phyloP scores from a whole-genome alignment of 2,888 invertebrate species.

The Patella caerulea region DNA sequence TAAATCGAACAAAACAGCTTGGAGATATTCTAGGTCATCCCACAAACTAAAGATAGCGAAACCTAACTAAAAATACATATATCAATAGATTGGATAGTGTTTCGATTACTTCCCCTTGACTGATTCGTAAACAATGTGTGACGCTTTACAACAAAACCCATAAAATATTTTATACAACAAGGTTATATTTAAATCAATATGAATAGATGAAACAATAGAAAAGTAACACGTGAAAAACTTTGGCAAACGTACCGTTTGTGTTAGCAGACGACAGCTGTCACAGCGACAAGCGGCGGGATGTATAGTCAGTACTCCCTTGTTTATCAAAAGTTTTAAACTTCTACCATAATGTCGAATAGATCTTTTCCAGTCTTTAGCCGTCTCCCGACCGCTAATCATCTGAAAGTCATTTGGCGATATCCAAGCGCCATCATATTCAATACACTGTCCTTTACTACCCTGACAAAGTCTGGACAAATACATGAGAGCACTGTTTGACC shows the following conservation, averaged over 20 bases:
- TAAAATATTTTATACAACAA: too few relatives aligned
- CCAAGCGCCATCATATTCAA: conserved; percentile 71
- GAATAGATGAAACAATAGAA: not conserved
- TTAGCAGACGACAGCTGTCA: conserved; percentile 55
- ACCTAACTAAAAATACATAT: too few relatives aligned
- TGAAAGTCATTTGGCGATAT: conserved; percentile 74
- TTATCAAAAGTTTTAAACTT: conserved; percentile 72
- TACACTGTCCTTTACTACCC: conserved; percentile 74
- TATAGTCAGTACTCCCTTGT: conserved; percentile 72
- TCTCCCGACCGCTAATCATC: conserved; percentile 73
- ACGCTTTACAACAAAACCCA: too few relatives aligned
- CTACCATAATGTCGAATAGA: conserved; percentile 73
- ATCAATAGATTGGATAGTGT: too few relatives aligned
- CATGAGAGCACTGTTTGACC: conserved; percentile 67
- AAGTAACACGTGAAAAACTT: not conserved
- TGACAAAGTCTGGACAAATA: conserved; percentile 71
- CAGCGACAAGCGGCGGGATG: conserved; percentile 71
- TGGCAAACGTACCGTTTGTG: conserved; percentile 39
- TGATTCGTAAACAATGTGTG: too few relatives aligned
- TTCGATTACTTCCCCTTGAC: too few relatives aligned
- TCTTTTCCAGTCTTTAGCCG: conserved; percentile 74
- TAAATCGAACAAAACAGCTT: too few relatives aligned
- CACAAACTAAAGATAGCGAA: too few relatives aligned
- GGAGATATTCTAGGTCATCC: too few relatives aligned
- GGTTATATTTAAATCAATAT: too few relatives aligned